A percentile compares a stretch with the other conserved stretches of the same genome.
These are phyloP conservation scores for Uropetala carovei DNA, from an alignment of 2,888 invertebrate genomes.

Conservation along the genomic window DNA sequence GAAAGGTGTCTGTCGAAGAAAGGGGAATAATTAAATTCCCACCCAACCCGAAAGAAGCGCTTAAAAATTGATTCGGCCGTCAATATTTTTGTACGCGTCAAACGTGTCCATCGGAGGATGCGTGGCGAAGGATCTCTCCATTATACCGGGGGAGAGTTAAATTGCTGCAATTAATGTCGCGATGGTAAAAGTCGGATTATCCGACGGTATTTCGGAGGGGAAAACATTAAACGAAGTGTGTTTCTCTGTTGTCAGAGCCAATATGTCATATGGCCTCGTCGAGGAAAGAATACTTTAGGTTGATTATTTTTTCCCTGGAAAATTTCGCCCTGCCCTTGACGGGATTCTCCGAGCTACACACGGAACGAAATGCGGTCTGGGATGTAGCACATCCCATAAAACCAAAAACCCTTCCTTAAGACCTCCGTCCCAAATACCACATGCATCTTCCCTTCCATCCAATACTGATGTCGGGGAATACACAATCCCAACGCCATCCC, in stretches of 20 bases:
- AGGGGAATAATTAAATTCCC: background rate
- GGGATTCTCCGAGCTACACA: background rate
- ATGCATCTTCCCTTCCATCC: constrained; percentile 25
- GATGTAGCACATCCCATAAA: constrained; percentile 18
- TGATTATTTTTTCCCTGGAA: constrained; percentile 13
- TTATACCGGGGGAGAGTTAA: background rate
- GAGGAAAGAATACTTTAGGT: constrained; percentile 3
- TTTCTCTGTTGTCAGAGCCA: constrained; percentile 9
- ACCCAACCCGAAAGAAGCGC: background rate
- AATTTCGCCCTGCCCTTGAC: background rate
- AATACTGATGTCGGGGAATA: background rate
- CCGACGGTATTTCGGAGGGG: too few species aligned
- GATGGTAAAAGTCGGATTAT: too few species aligned
- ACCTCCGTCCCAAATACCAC: constrained; percentile 2
- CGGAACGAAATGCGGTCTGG: constrained; percentile 29
- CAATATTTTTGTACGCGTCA: background rate
- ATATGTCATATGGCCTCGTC: constrained; percentile 14
- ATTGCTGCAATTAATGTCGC: background rate
- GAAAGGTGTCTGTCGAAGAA: background rate
- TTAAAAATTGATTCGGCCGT: background rate
- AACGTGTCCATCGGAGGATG: too few species aligned
- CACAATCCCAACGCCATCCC: background rate
- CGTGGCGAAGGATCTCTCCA: too few species aligned
- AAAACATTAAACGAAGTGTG: background rate
- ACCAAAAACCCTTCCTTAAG: background rate